A percentile compares a stretch with the other conserved stretches of the same genome.
Evolutionary conservation across 2,113 vertebrate genomes (phyloP).

Genomic region (Donacobius atricapilla): DNA sequence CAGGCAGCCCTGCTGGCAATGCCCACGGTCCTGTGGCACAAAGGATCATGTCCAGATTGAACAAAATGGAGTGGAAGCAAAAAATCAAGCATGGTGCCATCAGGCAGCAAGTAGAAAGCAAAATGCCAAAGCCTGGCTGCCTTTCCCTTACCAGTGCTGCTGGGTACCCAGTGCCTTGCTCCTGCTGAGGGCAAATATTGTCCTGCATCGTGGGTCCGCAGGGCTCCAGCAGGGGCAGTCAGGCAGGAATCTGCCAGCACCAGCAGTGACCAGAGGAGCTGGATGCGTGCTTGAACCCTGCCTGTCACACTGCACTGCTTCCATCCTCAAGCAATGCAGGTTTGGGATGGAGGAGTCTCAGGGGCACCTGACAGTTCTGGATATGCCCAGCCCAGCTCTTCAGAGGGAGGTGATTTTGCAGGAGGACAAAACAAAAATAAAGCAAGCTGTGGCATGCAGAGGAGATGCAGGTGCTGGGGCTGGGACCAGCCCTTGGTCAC

Average conservation of each 20-base stretch:
- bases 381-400: not conserved
- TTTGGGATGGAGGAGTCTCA: not conserved
- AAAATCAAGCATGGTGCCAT: not conserved
- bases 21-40: accelerated
- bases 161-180: not conserved
- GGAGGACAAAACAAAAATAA: not conserved
- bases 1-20: not conserved
- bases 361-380: not conserved
- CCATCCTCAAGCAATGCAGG: accelerated
- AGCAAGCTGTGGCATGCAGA: not conserved
- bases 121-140: not conserved
- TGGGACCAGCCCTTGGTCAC: not conserved
- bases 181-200: not conserved
- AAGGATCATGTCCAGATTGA: not conserved
- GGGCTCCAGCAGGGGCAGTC: not conserved
- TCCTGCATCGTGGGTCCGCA: not conserved
- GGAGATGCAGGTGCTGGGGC: not conserved
- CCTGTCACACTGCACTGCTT: not conserved
- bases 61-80: not conserved
- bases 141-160: not conserved
- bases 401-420: not conserved
- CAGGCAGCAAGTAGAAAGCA: not conserved
- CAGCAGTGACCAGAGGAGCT: not conserved
- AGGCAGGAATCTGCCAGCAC: not conserved
- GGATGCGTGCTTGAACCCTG: accelerated